Base-by-base conservation (phyloP, 2,888 invertebrate genomes). In the Hypolimnas misippus region DNA sequence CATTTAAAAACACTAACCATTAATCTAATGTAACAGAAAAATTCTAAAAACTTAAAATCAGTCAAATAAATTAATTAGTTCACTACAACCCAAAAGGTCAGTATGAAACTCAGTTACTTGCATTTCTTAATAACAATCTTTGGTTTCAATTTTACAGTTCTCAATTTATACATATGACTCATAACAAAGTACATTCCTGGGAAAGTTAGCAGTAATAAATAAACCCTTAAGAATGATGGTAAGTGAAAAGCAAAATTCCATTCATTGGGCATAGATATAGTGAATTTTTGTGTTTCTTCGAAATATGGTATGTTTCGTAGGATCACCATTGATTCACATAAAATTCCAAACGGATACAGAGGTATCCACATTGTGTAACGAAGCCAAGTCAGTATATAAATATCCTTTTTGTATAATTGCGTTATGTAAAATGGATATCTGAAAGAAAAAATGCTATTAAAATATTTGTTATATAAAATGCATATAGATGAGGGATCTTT, bases 291-390 rank as follows among this genome's bases (percentile, higher is more conserved):
- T 0, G 97, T 97, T 77, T 97, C 96, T 71, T 98, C 97, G 76
- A 98, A 97, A 81, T 96, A 97, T 0, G 98, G 97, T 77, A 98
- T 96, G 81, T 97, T 96, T 56, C 97, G 93, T 16, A 97, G 89
- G 44, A 97, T 93, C 12, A 97, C 93, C 3, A 96, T 94, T 0
- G 97, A 96, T 91, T 99, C 98, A 76, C 97, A 96, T 0, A 97
- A 77, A 72, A 98, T 95, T 5, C 98, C 98, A 40, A 98, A 80
- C 0, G 99, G 99, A 84, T 98, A 99, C 0, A 98, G 92, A 0
- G 97, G 95, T 70, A 99, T 97, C 98, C 98, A 99, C 60, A 97
- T 93, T 0, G 97, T 96, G 84, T 99, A 98, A 14, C 99, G 94
- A 2, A 99, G 86, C 98, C 98, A 99, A 0, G 97, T 98, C 7